Base-by-base conservation (phyloP, 1,140 invertebrate species). In the Thaumatotibia leucotreta region DNA sequence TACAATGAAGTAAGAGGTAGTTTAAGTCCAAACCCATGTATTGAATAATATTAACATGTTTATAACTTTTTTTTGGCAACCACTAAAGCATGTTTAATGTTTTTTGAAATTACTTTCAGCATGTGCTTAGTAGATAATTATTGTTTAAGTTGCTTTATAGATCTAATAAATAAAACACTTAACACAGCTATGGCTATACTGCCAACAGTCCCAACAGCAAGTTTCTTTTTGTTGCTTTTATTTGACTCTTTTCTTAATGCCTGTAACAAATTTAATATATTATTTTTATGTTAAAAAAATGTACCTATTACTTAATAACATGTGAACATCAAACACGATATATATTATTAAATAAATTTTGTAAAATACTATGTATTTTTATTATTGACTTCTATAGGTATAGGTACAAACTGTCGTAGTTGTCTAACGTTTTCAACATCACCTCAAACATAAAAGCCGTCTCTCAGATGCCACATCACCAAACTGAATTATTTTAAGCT, bases 141-240 rank as follows among this genome's bases (percentile, higher is more conserved):
- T 68, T 74, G 67, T 54, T 79, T 70, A 0, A 88, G 70, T 64
- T 86, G 70, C 68, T 82, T 88, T 23, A 90, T 66, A 10, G 86
- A 88, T 31, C 72, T 72, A 4, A 80, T 69, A 79, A 90, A 89
- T 45, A 81, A 67, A 22, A 84, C 72, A 29, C 80, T 71, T 54
- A 90, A 66, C 31, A 82, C 63, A 62, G 71, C 79, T 65, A 88
- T 80, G 1, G 76, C 70, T 45, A 74, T 80, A 72, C 78, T 79
- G 4, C 86, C 86, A n/a, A 88, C 33, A 32, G 82, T 74, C 17
- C 84, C 85, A 17, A 91, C 79, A 14, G 88, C 17, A 45, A 88
- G 66, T 65, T 89, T 89, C 69, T 89, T 90, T 49, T 71, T 84
- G 63, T 67, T 86, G 17, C n/a, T 79, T 24, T 70, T 75, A 23